Conservation (phyloP, 2,113 vertebrate species). For the Chascanopsetta lugubris region DNA sequence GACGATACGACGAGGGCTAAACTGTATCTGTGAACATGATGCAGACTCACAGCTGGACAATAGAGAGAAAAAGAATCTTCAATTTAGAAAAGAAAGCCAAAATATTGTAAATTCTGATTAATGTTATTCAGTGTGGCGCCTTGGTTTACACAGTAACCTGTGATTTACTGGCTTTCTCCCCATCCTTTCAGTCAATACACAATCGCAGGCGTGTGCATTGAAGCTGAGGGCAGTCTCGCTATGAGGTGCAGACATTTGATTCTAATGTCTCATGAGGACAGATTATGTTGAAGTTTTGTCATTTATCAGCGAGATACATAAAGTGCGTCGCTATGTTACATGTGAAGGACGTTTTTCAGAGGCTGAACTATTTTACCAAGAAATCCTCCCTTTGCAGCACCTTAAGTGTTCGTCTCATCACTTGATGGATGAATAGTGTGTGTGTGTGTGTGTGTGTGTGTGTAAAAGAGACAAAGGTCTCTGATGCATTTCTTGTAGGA, state of each 20-base stretch:
- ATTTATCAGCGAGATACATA: not conserved
- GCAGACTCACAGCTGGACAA: not conserved
- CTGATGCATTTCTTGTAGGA: slow-evolving; percentile 3
- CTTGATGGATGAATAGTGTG: slow-evolving; percentile 33
- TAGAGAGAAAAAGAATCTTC: not conserved
- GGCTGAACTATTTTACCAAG: slow-evolving; percentile 3
- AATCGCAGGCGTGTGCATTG: not conserved
- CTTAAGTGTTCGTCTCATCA: slow-evolving; percentile 35
- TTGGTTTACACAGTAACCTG: not conserved
- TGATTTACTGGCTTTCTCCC: not conserved
- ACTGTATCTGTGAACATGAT: slow-evolving; percentile 7
- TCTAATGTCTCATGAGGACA: not conserved
- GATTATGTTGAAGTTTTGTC: not conserved
- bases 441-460: not conserved
- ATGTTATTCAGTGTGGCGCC: not conserved
- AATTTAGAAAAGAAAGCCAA: not conserved
- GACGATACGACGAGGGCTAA: not conserved
- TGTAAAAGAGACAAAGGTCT: not conserved
- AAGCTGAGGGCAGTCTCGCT: not conserved
- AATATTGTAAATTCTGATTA: not conserved
- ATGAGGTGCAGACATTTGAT: not conserved
- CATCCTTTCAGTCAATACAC: not conserved
- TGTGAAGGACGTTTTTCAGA: not conserved
- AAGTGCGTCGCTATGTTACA: slow-evolving; percentile 1
- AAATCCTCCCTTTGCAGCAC: slow-evolving; percentile 17